These are phyloP conservation scores for Cirrhinus molitorella DNA, from an alignment of 2,797 vertebrate genomes.

Conservation along the genomic window DNA sequence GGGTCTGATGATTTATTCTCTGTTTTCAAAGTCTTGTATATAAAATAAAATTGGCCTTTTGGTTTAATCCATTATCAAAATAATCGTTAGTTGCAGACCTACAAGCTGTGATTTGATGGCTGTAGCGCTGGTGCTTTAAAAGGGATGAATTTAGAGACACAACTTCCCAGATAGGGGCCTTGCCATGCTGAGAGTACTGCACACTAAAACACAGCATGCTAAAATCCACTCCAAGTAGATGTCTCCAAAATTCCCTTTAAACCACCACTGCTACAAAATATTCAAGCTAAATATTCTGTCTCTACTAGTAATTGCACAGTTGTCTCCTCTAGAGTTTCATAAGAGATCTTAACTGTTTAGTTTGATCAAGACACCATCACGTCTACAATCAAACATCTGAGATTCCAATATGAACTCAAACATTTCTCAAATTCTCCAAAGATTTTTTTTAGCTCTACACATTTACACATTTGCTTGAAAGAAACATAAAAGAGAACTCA, in stretches of 20 bases:
- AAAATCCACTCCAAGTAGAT: background rate
- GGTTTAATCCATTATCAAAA: background rate
- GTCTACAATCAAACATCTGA: background rate
- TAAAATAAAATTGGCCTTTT: background rate
- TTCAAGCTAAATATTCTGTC: background rate
- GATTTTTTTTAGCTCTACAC: background rate
- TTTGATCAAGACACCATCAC: background rate
- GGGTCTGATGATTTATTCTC: background rate
- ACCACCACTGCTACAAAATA: background rate
- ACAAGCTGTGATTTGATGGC: background rate
- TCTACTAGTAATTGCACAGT: background rate
- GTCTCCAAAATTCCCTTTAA: slow-evolving; percentile 1
- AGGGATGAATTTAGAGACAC: slow-evolving; percentile 5
- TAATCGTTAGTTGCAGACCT: background rate
- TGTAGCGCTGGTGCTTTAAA: background rate
- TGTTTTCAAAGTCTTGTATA: background rate
- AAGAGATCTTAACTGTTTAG: background rate
- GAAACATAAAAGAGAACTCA: background rate
- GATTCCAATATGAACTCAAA: background rate
- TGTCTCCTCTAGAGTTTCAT: background rate
- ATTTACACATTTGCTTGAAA: background rate
- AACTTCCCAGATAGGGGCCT: background rate
- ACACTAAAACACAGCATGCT: slow-evolving; percentile 14
- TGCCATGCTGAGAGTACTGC: slow-evolving; percentile 2
- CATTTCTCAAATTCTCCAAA: background rate